Conservation (phyloP, 2,113 vertebrate genomes). For the Thalassarche chlororhynchos region DNA sequence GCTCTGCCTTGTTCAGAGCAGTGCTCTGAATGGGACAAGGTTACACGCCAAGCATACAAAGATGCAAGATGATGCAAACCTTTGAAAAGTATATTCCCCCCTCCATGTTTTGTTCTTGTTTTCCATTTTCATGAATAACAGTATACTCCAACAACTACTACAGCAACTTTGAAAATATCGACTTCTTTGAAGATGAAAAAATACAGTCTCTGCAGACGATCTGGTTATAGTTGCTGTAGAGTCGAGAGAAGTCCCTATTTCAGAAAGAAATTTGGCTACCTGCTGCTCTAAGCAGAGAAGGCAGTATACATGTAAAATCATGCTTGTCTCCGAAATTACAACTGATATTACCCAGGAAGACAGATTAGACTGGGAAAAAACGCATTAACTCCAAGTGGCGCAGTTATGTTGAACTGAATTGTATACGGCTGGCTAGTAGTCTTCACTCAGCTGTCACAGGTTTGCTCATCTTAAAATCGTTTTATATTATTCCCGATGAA, state of each 20-base stretch:
- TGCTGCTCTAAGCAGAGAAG: neutral
- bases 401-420: neutral
- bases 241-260: neutral
- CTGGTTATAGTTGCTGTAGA: neutral
- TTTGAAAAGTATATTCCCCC: neutral
- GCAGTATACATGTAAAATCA: neutral
- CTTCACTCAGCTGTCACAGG: neutral
- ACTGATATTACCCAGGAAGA: neutral
- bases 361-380: neutral
- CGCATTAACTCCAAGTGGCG: neutral
- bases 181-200: neutral
- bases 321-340: neutral
- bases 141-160: neutral
- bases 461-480: neutral
- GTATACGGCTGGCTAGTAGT: neutral
- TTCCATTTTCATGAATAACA: neutral
- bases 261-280: neutral
- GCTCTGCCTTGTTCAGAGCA: neutral
- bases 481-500: neutral
- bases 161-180: neutral
- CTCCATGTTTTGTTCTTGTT: neutral
- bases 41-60: conserved; percentile 55
- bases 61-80: conserved; percentile 31
- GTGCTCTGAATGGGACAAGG: neutral
- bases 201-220: neutral